Evolutionary conservation across 1,140 invertebrate species (phyloP).

Genomic region (Thaumetopoea pityocampa): DNA sequence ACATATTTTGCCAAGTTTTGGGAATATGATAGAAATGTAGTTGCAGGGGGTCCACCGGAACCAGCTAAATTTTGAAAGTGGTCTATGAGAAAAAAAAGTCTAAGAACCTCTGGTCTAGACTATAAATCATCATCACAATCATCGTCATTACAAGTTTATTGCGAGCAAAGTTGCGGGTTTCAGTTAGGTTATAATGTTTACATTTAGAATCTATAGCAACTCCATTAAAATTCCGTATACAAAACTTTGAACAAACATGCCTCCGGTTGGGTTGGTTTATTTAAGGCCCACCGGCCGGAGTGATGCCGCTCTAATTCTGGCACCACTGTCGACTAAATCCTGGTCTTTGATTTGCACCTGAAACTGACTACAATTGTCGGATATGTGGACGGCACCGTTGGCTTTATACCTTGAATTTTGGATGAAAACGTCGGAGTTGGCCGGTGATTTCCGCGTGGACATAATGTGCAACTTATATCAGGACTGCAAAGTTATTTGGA

Average conservation of each 20-base stretch:
- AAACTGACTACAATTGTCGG: conserved; percentile 27
- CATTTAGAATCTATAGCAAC: conserved; percentile 13
- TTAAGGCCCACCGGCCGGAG: conserved; percentile 24
- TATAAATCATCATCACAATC: too few species aligned
- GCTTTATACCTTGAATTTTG: conserved; percentile 58
- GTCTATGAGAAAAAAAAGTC: too few species aligned
- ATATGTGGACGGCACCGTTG: conserved; percentile 42
- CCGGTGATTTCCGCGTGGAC: conserved; percentile 38
- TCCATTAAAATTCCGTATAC: conserved; percentile 23
- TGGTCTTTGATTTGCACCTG: conserved; percentile 24
- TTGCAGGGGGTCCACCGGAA: too few species aligned
- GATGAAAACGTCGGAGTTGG: conserved; percentile 50
- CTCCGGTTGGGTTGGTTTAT: conserved; percentile 26
- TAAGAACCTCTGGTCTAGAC: too few species aligned
- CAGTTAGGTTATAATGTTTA: conserved; percentile 10
- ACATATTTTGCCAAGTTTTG: too few species aligned
- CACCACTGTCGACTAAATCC: conserved; percentile 16
- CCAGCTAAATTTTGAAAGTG: too few species aligned
- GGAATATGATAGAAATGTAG: too few species aligned
- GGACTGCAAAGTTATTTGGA: conserved; percentile 26
- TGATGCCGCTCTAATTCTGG: conserved; percentile 30
- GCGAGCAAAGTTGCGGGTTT: too few species aligned
- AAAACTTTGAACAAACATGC: conserved; percentile 21
- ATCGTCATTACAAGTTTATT: too few species aligned
- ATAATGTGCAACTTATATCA: conserved; percentile 43